Base-by-base conservation (phyloP, 2,797 vertebrate genomes). In the Harpagifer antarcticus region DNA sequence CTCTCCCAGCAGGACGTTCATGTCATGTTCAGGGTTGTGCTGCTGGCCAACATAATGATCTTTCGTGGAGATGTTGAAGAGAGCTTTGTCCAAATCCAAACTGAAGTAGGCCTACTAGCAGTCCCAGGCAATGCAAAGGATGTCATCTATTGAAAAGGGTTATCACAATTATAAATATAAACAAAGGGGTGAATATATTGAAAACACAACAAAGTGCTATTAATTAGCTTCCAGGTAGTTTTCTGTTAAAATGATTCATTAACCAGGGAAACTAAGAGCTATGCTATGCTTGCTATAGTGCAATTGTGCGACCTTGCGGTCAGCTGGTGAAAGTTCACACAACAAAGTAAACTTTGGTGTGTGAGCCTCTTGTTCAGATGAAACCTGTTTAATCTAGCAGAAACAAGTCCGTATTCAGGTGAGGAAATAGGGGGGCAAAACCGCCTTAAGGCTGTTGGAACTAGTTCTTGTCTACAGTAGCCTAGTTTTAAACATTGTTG, bases 1-100 rank as follows among this genome's bases (percentile, higher is more conserved):
- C 97, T 97, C 95, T 76, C 96, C 96, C 40, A 98, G 90, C 73
- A 98, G 91, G 72, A 96, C 86, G 81, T 96, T 94, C 67, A 95
- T 92, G 86, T 97, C 96, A 71, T 95, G 96, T 27, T 97, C 95
- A 20, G 93, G 76, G 61, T 94, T 95, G 91, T 97, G 96, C 81
- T 96, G 92, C 23, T 94, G 93, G 48, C 74, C 87, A 42, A 80
- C 70, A 57, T 92, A 92, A 84, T 95, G 95, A 66, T 93, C 91
- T 19, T n/a, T 95, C 94, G 56, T 89, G 81, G 4, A 75, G 73
- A 67, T 81, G 76, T 62, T 90, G 86, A 17, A 82, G 73, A 16
- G 86, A 67, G 64, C 66, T 74, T 62, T 83, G 77, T 57, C 80
- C 90, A 75, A 77, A 67, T 19, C 50, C 83, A 82, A 81, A 81